These are phyloP conservation scores for Heliocidaris tuberculata DNA, from an alignment of 35 echinoderm and acorn worm genomes.

Conservation along the genomic window DNA sequence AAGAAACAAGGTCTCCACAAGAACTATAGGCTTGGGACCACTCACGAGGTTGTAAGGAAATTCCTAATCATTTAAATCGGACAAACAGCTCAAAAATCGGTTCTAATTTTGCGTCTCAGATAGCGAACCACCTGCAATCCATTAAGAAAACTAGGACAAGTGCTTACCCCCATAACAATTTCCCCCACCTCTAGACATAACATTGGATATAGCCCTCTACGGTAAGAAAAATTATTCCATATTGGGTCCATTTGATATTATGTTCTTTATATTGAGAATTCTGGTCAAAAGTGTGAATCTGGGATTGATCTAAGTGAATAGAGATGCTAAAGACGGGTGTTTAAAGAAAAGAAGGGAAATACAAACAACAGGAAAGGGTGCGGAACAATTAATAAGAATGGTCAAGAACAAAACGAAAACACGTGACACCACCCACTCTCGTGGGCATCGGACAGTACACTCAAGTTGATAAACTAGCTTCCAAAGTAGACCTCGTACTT, in stretches of 20 bases:
- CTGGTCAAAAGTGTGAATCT: not conserved
- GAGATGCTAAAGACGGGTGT: not conserved
- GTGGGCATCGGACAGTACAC: not conserved
- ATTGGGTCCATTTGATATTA: not conserved
- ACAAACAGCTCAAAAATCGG: conserved; percentile 39
- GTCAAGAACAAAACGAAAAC: not conserved
- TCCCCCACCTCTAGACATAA: conserved; percentile 31
- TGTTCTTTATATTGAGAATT: not conserved
- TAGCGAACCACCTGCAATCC: conserved; percentile 17
- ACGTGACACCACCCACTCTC: not conserved
- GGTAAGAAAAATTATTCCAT: not conserved
- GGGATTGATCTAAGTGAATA: not conserved
- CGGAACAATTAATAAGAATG: not conserved
- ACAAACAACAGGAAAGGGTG: not conserved
- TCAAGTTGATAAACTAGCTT: not conserved
- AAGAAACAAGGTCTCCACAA: not conserved
- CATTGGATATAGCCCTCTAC: not conserved
- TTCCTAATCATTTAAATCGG: conserved; percentile 43
- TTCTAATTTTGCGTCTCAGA: conserved; percentile 34
- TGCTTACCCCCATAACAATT: conserved; percentile 15
- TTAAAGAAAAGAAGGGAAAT: not conserved
- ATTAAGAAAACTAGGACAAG: conserved; percentile 47
- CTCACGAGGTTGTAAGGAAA: conserved; percentile 27
- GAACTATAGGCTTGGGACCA: conserved; percentile 18
- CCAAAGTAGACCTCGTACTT: not conserved